These are phyloP conservation scores for Dolichomitus sp. DNA, from an alignment of 2,888 invertebrate genomes.

Conservation along the genomic window DNA sequence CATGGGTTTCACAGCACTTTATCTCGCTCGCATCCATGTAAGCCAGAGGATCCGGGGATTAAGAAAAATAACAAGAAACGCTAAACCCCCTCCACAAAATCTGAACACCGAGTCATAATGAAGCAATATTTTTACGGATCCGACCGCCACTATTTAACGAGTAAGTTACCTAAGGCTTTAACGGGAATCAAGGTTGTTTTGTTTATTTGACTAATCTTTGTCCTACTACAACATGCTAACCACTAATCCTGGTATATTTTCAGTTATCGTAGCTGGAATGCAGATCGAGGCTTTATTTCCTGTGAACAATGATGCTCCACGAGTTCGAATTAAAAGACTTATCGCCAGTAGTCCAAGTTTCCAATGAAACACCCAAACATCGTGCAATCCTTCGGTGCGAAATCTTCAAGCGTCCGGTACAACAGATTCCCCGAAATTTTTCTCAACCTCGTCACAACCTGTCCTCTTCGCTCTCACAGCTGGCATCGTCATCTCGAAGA, in stretches of 20 bases:
- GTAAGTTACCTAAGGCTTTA: constrained; percentile 6
- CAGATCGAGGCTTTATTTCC: constrained; percentile 2
- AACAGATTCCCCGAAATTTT: constrained; percentile 66
- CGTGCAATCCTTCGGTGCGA: neutral
- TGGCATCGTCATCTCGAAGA: constrained; percentile 38
- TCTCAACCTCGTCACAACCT: constrained; percentile 3
- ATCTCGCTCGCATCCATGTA: constrained; percentile 22
- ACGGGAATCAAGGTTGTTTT: constrained; percentile 6
- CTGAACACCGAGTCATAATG: constrained; percentile 36
- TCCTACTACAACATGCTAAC: constrained; percentile 16
- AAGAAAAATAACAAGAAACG: constrained; percentile 45
- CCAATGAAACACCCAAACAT: neutral
- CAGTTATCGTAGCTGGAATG: constrained; percentile 16
- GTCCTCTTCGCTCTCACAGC: constrained; percentile 34
- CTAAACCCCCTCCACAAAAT: constrained; percentile 12
- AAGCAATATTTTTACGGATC: constrained; percentile 60
- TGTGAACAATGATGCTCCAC: neutral
- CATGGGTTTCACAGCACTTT: constrained; percentile 44
- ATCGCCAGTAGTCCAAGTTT: neutral
- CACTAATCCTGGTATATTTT: constrained; percentile 47
- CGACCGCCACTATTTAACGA: constrained; percentile 8
- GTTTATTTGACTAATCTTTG: constrained; percentile 42
- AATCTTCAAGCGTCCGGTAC: constrained; percentile 62
- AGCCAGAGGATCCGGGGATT: constrained; percentile 37
- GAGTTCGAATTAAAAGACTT: constrained; percentile 5